phyloP scores from a whole-genome alignment of 1,140 invertebrate species.

The Platorchestia sp. region DNA sequence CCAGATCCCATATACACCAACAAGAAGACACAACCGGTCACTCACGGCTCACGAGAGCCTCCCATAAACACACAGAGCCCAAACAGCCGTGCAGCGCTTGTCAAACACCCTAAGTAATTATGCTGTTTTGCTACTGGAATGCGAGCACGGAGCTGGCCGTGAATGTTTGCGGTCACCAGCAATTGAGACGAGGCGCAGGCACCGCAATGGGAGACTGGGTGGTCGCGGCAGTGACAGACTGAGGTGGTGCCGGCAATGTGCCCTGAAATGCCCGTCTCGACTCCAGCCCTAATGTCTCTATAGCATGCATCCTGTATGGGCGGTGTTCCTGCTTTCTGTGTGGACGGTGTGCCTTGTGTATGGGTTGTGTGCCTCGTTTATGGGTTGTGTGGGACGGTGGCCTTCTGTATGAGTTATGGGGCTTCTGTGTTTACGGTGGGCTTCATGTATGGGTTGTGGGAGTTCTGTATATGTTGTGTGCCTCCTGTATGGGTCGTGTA shows the following conservation, averaged over 20 bases:
- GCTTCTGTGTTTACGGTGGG: no score
- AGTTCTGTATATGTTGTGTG: no score
- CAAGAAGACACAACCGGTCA: background rate
- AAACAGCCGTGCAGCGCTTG: constrained; percentile 12
- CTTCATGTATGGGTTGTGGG: no score
- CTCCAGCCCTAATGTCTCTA: background rate
- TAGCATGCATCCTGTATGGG: background rate
- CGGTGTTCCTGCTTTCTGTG: no score
- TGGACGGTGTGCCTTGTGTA: background rate
- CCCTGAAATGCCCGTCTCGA: constrained; percentile 21
- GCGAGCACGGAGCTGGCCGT: background rate
- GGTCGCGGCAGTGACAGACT: background rate
- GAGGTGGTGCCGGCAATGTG: background rate
- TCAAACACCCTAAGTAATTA: constrained; percentile 35
- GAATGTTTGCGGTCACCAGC: background rate
- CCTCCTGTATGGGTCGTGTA: no score
- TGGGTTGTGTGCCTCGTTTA: background rate
- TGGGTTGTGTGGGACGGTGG: no score
- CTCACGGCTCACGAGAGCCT: background rate
- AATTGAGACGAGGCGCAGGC: constrained; percentile 4
- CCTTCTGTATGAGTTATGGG: no score
- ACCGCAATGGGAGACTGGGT: constrained; percentile 39
- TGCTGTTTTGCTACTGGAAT: constrained; percentile 39
- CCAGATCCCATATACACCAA: background rate
- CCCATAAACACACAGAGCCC: constrained; percentile 4